Base-by-base conservation (phyloP, 2,888 invertebrate species). In the Drosophila putrida region DNA sequence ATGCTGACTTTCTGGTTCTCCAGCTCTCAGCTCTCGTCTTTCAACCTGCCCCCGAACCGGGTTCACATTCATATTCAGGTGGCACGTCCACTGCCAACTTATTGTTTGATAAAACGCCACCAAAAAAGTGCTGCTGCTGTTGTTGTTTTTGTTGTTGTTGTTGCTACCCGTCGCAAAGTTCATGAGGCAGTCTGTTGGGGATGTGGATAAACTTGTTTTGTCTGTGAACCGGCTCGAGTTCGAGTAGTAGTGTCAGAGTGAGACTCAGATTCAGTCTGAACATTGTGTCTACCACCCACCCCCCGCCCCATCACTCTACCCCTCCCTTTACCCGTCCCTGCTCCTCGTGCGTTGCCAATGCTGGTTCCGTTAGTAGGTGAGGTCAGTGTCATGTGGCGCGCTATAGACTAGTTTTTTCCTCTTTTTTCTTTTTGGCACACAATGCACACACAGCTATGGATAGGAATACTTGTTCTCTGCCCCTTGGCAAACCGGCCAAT, bases 281-380 rank as follows among this genome's bases (percentile, higher is more conserved):
- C 78, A 73, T 74, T 73, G 62, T 44, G 33, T 47, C 39, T 41
- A 69, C 59, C 53, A 44, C 44, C 44, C 13, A 41, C 11, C n/a
- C 47, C 4, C 20, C 28, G n/a, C 28, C 13, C 6, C 25, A 0
- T 4, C n/a, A 27, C 28, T 8, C 28, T 44, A 4, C 15, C 10
- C 15, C 20, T 4, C 28, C 10, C 6, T 15, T 11, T n/a, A 13
- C 6, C 6, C 50, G 31, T 36, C 28, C 15, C 63, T 46, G n/a
- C 62, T 70, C 41, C 69, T 65, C 63, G 55, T 55, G 44, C 54
- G 28, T 47, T 47, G 63, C 55, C 63, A 53, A 41, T 65, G 82
- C 68, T 77, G 83, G 72, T 82, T 81, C 87, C 80, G 82, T 80
- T 89, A 88, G 90, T 90, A 91, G 90, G 91, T 90, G 91, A 90